Base-by-base conservation (phyloP, 2,888 invertebrate species). In the Papilio elwesi region DNA sequence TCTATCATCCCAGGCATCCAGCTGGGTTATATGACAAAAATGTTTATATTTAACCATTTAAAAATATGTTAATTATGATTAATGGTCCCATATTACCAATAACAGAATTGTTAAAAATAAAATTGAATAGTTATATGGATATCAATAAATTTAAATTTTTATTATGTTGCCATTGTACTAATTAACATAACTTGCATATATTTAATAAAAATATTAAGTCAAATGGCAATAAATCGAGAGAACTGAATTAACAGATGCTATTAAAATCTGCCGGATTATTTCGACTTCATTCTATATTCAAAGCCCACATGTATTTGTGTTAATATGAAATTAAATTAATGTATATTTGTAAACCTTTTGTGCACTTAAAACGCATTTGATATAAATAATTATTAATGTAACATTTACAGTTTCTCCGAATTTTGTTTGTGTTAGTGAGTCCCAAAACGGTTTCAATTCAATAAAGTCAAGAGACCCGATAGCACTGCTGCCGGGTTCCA, bases 131-230 rank as follows among this genome's bases (percentile, higher is more conserved):
- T 16, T 43, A 43, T 15, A n/a, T 62, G 6, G 9, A 13, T 26
- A 71, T 71, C 43, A 51, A 71, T 71, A 67, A 71, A 72, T 68
- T 48, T 63, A 38, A 55, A n/a, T 13, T 72, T 68, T 72, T 72
- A 63, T 43, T 72, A 53, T 36, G 2, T 72, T 68, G 16, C n/a
- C 63, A 63, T 72, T 63, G 63, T 64, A 48, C 26, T 47, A 47
- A 68, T 72, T 68, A 62, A 52, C 68, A 72, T 72, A 72, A 15
- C 52, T 66, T 64, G 49, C 68, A 68, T 72, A 38, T 38, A 64
- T 53, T 63, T n/a, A 36, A 47, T 70, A n/a, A 38, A 38, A 68
- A 43, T 52, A 55, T 72, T 52, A 6, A 59, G 48, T 63, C 55
- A 59, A 59, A 55, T 55, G 36, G 52, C n/a, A 59, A 72, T 68